phyloP scores from a whole-genome alignment of 2,113 vertebrate genomes.

The Campylomormyrus tamandua region DNA sequence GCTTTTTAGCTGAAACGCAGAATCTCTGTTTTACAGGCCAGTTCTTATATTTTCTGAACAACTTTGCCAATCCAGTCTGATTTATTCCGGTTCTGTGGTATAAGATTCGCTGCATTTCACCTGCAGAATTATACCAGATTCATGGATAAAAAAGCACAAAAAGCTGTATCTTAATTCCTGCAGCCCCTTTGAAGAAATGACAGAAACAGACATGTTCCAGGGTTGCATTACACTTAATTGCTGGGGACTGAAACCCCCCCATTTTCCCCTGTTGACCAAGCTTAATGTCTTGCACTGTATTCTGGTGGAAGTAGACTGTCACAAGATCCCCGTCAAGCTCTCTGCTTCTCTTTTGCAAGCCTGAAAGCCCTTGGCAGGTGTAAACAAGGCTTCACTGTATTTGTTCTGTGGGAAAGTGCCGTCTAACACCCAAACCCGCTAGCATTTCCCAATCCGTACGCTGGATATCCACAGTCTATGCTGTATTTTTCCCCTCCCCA shows the following conservation, averaged over 20 bases:
- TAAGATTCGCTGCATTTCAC: neutral
- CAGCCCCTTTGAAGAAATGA: neutral
- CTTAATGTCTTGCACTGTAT: neutral
- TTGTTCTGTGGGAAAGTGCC: slow-evolving; percentile 11
- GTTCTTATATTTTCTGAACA: neutral
- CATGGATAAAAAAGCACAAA: neutral
- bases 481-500: neutral
- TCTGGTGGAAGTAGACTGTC: neutral
- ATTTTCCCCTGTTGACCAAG: neutral
- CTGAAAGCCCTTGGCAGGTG: slow-evolving; percentile 21
- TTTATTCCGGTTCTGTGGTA: neutral
- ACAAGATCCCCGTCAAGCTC: neutral
- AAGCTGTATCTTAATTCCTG: neutral
- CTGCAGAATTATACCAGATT: neutral
- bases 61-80: neutral
- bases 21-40: neutral
- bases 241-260: neutral
- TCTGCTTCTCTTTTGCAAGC: slow-evolving; percentile 1
- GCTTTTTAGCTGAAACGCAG: neutral
- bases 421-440: neutral
- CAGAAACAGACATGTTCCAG: neutral
- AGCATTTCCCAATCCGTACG: neutral
- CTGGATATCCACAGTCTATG: neutral
- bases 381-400: slow-evolving; percentile 25
- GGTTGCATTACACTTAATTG: neutral